Evolutionary conservation across 2,888 invertebrate species (phyloP), one percentile per base, ranked within the genome.

Genomic region (Hypselothyrea guttata): DNA sequence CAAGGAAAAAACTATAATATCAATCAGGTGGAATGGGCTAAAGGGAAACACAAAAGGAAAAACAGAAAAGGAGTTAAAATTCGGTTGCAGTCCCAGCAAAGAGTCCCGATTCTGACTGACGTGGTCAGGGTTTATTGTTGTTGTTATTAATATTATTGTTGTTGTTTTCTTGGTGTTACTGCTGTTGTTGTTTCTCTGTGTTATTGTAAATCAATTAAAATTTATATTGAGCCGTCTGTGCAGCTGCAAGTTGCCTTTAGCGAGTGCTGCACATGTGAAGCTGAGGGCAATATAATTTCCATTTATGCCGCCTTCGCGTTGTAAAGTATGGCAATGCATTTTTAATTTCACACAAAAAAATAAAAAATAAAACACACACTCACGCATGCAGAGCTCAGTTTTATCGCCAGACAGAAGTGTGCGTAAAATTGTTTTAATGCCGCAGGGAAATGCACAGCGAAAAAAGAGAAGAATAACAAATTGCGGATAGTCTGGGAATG

Each of bases 151-250:
- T 30, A 42, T 37, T 16, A 13, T 28, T 4, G 33, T 49, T 45
- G 48, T 16, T 45, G 48, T 16, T 18, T 15, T 9, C 40, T 15
- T n/a, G n/a, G n/a, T n/a, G n/a, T n/a, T n/a, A n/a, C n/a, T n/a
- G n/a, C n/a, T n/a, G n/a, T 27, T 31, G 30, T n/a, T 51, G 44
- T 44, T 27, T 8, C 18, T 56, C 57, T 56, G 42, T 48, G 63
- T 68, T 66, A 68, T 74, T 74, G 81, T 72, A 81, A 79, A 79
- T 81, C 77, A 79, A 81, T 81, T 81, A 77, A 75, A 79, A 70
- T 75, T 68, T 79, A 71, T 69, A 71, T 67, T 55, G 62, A 60
- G 63, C 63, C 46, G 31, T 41, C 49, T 31, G 5, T 31, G 37
- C 22, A 31, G 34, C 13, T 52, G 30, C 30, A 52, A 45, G 30